Evolutionary conservation across 2,888 invertebrate species (phyloP), one percentile per base, ranked within the genome.

Genomic region (Atrina japonica): DNA sequence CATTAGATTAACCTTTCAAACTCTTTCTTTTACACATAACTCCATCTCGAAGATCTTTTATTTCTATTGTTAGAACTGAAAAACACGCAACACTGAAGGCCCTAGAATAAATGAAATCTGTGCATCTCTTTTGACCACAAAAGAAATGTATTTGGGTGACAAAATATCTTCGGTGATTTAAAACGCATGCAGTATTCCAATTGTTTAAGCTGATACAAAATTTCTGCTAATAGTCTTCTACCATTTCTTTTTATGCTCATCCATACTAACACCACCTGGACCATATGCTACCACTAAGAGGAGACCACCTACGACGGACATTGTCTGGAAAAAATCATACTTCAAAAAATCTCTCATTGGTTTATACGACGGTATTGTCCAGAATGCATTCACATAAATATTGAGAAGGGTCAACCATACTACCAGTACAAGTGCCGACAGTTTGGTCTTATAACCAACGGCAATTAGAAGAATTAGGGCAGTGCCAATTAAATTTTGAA

Each of bases 201-300:
- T 11, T 35, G 35, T 35, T 11, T 7, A 35, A 7, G 35, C 11
- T 11, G 11, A 56, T 35, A 56, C 35, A 35, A 40, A 56, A 56
- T 18, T 5, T 35, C 18, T 53, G 35, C 30, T 40, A 56, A 56
- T 16, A 21, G 0, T 23, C n/a, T 41, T 43, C 61, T 83, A 98
- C 97, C 97, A 99, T 91, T 96, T 95, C 93, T 99, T 99, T 93
- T 99, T 99, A 92, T 99, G 98, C 90, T 99, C 99, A 91, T 99
- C 99, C 97, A 99, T 98, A 76, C 98, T 98, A 53, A 90, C 89
- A n/a, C 90, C 90, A 11, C 99, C 99, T 45, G 99, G 99, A 41
- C 99, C 99, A 77, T 99, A 93, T 76, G 96, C 96, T 14, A 99
- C 99, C 83, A 99, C 98, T 95, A 99, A 96, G 68, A 99, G 93